These are phyloP conservation scores for Boulengeromyrus knoepffleri DNA, from an alignment of 2,113 vertebrate genomes.

Conservation along the genomic window DNA sequence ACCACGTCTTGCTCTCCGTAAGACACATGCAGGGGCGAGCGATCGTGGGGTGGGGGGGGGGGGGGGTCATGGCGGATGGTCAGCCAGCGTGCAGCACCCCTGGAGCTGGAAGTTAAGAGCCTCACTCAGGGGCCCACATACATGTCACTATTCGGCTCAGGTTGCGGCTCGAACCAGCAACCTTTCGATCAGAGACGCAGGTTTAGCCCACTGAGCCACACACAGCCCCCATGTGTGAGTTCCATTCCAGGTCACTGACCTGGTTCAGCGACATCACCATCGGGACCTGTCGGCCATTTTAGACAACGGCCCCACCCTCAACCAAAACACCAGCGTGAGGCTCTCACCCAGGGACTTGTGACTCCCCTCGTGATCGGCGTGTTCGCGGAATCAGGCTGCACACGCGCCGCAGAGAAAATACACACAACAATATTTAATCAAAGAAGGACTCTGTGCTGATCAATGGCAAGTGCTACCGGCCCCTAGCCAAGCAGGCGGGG, in stretches of 20 bases:
- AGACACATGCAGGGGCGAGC: background rate
- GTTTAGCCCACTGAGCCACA: background rate
- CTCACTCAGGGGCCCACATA: background rate
- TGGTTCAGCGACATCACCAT: background rate
- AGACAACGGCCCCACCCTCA: background rate
- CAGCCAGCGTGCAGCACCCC: background rate
- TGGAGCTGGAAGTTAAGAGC: background rate
- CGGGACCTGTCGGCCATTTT: background rate
- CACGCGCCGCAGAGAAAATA: slow-evolving; percentile 7
- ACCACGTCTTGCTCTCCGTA: background rate
- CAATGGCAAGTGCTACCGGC: slow-evolving; percentile 14
- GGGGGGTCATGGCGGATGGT: background rate
- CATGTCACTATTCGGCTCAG: background rate
- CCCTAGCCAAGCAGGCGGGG: background rate
- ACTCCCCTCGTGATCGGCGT: background rate
- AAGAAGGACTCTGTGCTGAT: slow-evolving; percentile 21
- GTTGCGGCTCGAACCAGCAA: background rate
- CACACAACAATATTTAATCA: slow-evolving; percentile 31
- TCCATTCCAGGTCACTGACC: background rate
- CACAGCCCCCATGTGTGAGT: background rate
- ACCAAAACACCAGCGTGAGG: background rate
- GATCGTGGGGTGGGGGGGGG: too few species aligned
- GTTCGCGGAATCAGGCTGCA: background rate
- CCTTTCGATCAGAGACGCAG: background rate
- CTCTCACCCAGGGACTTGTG: background rate